Evolutionary conservation across 2,888 invertebrate species (phyloP), one percentile per base, ranked within the genome.

Genomic region (Vanessa cardui): DNA sequence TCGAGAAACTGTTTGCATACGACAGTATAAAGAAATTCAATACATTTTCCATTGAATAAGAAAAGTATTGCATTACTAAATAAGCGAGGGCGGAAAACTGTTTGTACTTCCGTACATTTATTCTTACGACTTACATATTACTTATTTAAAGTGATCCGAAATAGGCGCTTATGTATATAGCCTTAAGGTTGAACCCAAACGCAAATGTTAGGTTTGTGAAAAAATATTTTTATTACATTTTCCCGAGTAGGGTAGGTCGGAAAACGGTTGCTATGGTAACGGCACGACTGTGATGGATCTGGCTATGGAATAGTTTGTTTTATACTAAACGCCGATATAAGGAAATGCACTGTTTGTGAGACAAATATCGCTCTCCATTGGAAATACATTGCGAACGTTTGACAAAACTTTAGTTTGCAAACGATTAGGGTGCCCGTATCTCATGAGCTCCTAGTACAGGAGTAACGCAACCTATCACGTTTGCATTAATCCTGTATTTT

Each of bases 51-150:
- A 75, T 78, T 78, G 77, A 77, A 76, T 76, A 77, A 77, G 74
- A 79, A 77, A 80, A 79, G 81, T 82, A 83, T 84, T 81, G 78
- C 81, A 83, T 85, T 85, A 83, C 85, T 83, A 80, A 83, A 83
- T 83, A 83, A 85, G 79, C 81, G 76, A 72, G 79, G 80, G 80
- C 73, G 78, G 79, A 78, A 81, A 83, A 81, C 80, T 80, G 83
- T 84, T 84, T 81, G 80, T 80, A 76, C 76, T 74, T 69, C 66
- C 67, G 73, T 75, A 54, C 71, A 75, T 74, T 79, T 54, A 54
- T 54, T 54, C 52, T 54, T 31, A 33, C 33, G 8, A 18, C 33
- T 56, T 7, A 56, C 56, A 56, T 39, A 39, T 79, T 81, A 21
- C n/a, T 58, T 47, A 62, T 4, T 21, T 62, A 45, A 12, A 33